Evolutionary conservation across 2,113 vertebrate species (phyloP).

Genomic region (Aphyosemion australe): DNA sequence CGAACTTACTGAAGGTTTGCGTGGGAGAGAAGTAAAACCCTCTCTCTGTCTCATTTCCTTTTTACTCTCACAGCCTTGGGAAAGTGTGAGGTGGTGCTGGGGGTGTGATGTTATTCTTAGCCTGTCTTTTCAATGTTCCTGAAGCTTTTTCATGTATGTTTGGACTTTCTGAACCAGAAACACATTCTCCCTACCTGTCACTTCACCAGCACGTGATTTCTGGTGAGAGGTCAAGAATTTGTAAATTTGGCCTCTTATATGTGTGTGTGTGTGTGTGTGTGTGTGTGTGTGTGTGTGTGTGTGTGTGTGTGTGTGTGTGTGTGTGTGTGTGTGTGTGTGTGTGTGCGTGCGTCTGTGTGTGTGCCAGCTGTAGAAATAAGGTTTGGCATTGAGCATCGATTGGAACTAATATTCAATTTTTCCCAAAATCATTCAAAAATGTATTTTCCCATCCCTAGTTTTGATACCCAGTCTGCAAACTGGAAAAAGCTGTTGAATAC

Average conservation of each 20-base stretch:
- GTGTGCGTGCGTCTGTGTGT: too few species aligned
- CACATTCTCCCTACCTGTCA: too few species aligned
- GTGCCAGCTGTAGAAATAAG: too few species aligned
- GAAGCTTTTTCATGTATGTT: conserved; percentile 28
- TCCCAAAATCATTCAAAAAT: too few species aligned
- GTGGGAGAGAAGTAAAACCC: not conserved
- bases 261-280: conserved; percentile 15
- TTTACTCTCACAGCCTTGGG: conserved; percentile 41
- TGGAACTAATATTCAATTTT: too few species aligned
- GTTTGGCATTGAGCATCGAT: too few species aligned
- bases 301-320: too few species aligned
- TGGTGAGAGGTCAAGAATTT: conserved; percentile 52
- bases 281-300: too few species aligned
- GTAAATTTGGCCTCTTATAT: conserved; percentile 15
- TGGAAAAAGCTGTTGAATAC: too few species aligned
- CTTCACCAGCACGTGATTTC: conserved; percentile 55
- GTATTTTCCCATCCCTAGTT: too few species aligned
- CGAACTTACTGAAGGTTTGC: conserved; percentile 1
- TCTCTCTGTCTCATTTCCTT: conserved; percentile 8
- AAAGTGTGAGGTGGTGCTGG: conserved; percentile 64
- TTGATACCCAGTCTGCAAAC: too few species aligned
- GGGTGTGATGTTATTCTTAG: conserved; percentile 74
- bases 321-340: too few species aligned
- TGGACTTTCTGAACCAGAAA: conserved; percentile 32
- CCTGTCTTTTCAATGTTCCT: conserved; percentile 48